These are phyloP conservation scores for Chironomus striatipennis DNA, from an alignment of 1,140 invertebrate genomes.

Conservation along the genomic window DNA sequence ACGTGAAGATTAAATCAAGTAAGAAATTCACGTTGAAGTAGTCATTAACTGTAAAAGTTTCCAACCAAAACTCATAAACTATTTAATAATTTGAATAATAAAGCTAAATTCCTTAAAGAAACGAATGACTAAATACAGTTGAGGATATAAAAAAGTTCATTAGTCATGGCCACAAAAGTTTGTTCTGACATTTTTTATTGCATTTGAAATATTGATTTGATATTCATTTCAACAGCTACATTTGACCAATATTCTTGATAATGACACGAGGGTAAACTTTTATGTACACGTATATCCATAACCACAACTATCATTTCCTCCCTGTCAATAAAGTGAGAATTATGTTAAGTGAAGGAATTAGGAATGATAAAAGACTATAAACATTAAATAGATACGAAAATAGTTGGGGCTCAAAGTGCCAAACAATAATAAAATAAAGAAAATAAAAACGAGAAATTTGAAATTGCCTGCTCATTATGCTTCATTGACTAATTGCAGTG, in stretches of 20 bases:
- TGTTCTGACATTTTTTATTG: background rate
- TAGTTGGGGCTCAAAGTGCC: too few species aligned
- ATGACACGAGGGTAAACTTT: background rate
- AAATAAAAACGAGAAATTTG: background rate
- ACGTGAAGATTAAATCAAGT: too few species aligned
- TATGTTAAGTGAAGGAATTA: background rate
- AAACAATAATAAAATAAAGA: background rate
- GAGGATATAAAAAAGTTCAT: constrained; percentile 5
- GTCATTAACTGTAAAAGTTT: too few species aligned
- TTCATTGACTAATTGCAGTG: constrained; percentile 3
- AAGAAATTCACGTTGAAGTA: too few species aligned
- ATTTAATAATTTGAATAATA: too few species aligned
- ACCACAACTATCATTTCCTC: too few species aligned
- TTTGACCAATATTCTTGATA: background rate
- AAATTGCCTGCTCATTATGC: background rate
- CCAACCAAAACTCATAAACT: too few species aligned
- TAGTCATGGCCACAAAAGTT: background rate
- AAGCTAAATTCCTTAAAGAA: too few species aligned
- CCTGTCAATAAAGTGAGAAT: background rate
- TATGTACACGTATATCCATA: background rate
- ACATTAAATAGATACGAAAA: too few species aligned
- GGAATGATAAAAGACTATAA: background rate
- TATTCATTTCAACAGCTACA: background rate
- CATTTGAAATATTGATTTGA: constrained; percentile 9
- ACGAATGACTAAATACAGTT: too few species aligned